A percentile compares a stretch with the other conserved stretches of the same genome.
These are phyloP conservation scores for Sternarchorhynchus goeldii DNA, from an alignment of 2,797 vertebrate species.

Conservation along the genomic window DNA sequence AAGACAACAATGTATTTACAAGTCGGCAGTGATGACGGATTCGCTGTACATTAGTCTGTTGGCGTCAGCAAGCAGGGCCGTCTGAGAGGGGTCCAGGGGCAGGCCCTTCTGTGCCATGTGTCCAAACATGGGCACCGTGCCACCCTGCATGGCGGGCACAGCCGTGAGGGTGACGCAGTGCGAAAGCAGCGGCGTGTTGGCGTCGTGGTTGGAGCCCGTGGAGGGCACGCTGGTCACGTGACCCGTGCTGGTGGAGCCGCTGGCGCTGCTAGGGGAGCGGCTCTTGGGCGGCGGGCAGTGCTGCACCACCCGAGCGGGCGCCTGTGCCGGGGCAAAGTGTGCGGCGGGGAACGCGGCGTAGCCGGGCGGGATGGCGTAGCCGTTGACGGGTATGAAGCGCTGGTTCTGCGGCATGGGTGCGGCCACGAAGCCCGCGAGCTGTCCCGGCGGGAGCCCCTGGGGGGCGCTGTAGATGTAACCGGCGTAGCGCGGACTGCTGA, in stretches of 20 bases:
- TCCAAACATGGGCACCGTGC: constrained; percentile 81
- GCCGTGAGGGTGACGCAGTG: constrained; percentile 85
- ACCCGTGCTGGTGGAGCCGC: constrained; percentile 96
- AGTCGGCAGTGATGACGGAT: constrained; percentile 88
- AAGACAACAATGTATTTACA: constrained; percentile 72
- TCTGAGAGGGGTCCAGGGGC: constrained; percentile 87
- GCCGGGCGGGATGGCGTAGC: constrained; percentile 92
- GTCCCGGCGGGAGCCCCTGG: constrained; percentile 81
- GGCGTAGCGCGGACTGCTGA: constrained; percentile 92
- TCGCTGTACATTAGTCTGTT: constrained; percentile 88
- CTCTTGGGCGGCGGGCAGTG: constrained; percentile 98
- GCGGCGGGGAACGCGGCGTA: constrained; percentile 92
- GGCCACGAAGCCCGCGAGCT: constrained; percentile 85
- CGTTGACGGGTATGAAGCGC: constrained; percentile 94
- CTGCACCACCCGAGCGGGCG: constrained; percentile 86
- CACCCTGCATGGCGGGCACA: constrained; percentile 79
- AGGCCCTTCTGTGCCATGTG: constrained; percentile 87
- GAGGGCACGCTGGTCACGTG: constrained; percentile 93
- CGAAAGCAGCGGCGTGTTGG: constrained; percentile 93
- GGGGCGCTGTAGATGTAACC: constrained; percentile 87
- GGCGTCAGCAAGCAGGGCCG: constrained; percentile 84
- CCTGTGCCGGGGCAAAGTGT: constrained; percentile 82
- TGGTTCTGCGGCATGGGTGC: constrained; percentile 85
- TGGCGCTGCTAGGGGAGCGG: constrained; percentile 96
- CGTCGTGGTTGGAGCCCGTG: constrained; percentile 95